phyloP scores from a whole-genome alignment of 2,113 vertebrate species.

The Nerophis lumbriciformis region DNA sequence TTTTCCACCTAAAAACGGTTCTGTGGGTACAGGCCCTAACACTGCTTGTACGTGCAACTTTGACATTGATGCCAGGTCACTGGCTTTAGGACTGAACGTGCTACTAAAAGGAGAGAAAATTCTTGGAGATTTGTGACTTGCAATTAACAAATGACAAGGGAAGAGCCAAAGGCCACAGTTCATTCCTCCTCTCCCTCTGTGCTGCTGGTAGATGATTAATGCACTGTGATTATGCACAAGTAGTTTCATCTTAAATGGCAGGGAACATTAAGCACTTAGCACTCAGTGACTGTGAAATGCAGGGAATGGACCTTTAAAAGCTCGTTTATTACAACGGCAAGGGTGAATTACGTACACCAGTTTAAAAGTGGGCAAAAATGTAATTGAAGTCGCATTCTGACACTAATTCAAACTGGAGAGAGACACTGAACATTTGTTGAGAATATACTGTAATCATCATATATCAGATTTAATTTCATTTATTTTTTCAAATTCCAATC shows the following conservation, averaged over 20 bases:
- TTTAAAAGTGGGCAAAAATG: not conserved
- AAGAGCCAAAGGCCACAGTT: slow-evolving; percentile 43
- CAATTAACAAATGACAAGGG: slow-evolving; percentile 45
- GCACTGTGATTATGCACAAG: slow-evolving; percentile 48
- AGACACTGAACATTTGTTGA: too few relatives aligned
- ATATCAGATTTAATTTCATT: too few relatives aligned
- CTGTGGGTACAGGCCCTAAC: not conserved
- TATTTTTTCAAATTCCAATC: too few relatives aligned
- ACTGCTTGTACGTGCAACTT: slow-evolving; percentile 33
- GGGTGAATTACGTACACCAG: slow-evolving; percentile 12
- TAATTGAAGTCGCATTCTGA: not conserved
- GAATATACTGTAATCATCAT: too few relatives aligned
- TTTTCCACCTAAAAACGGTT: too few relatives aligned
- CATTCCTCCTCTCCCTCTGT: slow-evolving; percentile 28
- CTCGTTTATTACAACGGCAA: slow-evolving; percentile 2
- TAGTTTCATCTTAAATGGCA: slow-evolving; percentile 31
- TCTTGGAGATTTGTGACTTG: slow-evolving; percentile 35
- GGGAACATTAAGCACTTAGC: slow-evolving; percentile 35
- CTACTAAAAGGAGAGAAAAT: slow-evolving; percentile 49
- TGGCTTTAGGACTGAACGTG: slow-evolving; percentile 12
- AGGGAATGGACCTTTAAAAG: slow-evolving; percentile 34
- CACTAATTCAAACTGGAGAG: too few relatives aligned
- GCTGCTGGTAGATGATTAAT: slow-evolving; percentile 51
- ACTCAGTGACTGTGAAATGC: slow-evolving; percentile 24
- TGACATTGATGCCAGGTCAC: slow-evolving; percentile 31